Evolutionary conservation across 2,797 vertebrate genomes (phyloP).

Genomic region (Hoplostethus mediterraneus): DNA sequence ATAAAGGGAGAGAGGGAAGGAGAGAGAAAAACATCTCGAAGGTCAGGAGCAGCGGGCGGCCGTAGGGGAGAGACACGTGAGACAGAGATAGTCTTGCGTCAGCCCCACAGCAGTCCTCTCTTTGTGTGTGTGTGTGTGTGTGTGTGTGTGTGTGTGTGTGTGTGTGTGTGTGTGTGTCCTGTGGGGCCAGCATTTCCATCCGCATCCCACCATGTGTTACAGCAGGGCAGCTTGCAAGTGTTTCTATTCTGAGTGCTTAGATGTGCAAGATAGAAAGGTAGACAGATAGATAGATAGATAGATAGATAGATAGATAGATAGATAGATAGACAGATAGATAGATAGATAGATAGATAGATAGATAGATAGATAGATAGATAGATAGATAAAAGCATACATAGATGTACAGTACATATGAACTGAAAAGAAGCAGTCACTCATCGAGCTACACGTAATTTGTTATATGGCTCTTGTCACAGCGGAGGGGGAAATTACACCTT

Average conservation of each 20-base stretch:
- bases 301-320: neutral
- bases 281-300: conserved; percentile 6
- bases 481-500: conserved; percentile 80
- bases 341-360: neutral
- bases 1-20: conserved; percentile 78
- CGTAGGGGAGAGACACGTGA: conserved; percentile 84
- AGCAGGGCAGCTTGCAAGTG: conserved; percentile 61
- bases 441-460: conserved; percentile 72
- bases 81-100: conserved; percentile 86
- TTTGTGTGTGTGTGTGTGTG: conserved; percentile 58
- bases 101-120: conserved; percentile 81
- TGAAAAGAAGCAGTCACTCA: conserved; percentile 64
- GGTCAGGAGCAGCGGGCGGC: conserved; percentile 88
- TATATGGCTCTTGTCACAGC: conserved; percentile 73
- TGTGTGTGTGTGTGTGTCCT: conserved; percentile 60
- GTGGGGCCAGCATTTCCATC: conserved; percentile 82
- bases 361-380: conserved; percentile 24
- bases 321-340: too few species aligned
- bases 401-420: conserved; percentile 45
- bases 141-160: conserved; percentile 17
- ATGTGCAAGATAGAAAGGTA: conserved; percentile 19
- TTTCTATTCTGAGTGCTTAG: conserved; percentile 63
- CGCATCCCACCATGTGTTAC: conserved; percentile 73
- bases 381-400: conserved; percentile 32
- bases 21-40: conserved; percentile 87